Evolutionary conservation across 2,797 vertebrate species (phyloP).

Genomic region (Dendrocincla fuliginosa): DNA sequence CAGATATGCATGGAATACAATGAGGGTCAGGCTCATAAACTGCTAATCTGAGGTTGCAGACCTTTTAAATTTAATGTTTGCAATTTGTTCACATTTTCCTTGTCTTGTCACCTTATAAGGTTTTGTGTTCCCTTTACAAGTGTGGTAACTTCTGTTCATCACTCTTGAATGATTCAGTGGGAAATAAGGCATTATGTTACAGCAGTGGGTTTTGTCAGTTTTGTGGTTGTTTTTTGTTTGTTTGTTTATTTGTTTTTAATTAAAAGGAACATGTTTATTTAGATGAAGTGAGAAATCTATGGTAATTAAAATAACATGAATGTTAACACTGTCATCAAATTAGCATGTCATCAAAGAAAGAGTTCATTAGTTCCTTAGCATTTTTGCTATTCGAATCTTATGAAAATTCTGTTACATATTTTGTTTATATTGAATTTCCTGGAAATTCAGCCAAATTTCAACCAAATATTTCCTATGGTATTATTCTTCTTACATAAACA

Average conservation of each 20-base stretch:
- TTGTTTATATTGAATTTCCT: background rate
- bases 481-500: background rate
- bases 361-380: background rate
- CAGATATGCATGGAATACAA: background rate
- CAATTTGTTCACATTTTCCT: background rate
- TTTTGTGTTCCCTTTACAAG: background rate
- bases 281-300: background rate
- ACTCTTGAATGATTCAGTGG: background rate
- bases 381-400: background rate
- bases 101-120: background rate
- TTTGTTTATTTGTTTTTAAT: background rate
- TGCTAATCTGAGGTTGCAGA: background rate
- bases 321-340: background rate
- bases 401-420: background rate
- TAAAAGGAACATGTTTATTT: background rate
- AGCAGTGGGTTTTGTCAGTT: background rate
- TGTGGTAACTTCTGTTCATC: background rate
- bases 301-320: background rate
- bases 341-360: background rate
- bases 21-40: accelerated
- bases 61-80: background rate
- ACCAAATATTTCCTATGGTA: background rate
- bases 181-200: background rate
- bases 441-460: background rate
- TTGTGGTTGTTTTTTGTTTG: background rate